phyloP scores from a whole-genome alignment of 2,113 vertebrate genomes.

The Cygnus buccinator region DNA sequence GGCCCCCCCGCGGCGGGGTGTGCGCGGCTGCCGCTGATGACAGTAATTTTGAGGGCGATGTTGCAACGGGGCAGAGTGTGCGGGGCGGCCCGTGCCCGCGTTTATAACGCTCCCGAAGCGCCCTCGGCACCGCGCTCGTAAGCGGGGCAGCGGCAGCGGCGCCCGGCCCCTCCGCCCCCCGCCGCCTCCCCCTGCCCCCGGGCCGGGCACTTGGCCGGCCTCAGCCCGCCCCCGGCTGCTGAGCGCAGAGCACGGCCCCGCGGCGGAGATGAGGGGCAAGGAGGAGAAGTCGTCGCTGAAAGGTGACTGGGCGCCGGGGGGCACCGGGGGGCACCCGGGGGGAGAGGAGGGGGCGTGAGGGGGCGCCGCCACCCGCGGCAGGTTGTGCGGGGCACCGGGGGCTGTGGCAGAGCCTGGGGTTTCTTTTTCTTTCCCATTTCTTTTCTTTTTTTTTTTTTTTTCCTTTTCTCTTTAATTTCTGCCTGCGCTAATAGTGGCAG shows the following conservation, averaged over 20 bases:
- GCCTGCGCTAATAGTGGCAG: neutral
- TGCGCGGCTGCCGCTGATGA: constrained; percentile 14
- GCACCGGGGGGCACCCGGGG: no score
- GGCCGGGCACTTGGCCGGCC: neutral
- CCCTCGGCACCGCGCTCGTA: constrained; percentile 61
- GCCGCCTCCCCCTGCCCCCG: constrained; percentile 39
- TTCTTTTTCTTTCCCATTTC: no score
- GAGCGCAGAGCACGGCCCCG: neutral
- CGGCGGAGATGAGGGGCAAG: constrained; percentile 73
- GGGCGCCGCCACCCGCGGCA: neutral
- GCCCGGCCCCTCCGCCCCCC: neutral
- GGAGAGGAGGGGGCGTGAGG: neutral
- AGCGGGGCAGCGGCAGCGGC: constrained; percentile 33
- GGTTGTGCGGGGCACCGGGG: neutral
- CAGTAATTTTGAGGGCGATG: constrained; percentile 74
- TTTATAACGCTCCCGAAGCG: constrained; percentile 74
- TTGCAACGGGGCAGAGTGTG: constrained; percentile 68
- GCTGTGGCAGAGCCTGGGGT: neutral
- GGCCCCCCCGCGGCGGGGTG: neutral
- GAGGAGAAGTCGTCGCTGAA: constrained; percentile 77
- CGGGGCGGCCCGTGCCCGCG: constrained; percentile 69
- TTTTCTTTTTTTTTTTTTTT: no score
- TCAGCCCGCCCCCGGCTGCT: neutral
- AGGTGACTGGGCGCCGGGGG: constrained; percentile 59
- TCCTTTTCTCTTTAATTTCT: no score